Evolutionary conservation across 2,888 invertebrate species (phyloP), one percentile per base, ranked within the genome.

Genomic region (Hoplodrina ambigua): DNA sequence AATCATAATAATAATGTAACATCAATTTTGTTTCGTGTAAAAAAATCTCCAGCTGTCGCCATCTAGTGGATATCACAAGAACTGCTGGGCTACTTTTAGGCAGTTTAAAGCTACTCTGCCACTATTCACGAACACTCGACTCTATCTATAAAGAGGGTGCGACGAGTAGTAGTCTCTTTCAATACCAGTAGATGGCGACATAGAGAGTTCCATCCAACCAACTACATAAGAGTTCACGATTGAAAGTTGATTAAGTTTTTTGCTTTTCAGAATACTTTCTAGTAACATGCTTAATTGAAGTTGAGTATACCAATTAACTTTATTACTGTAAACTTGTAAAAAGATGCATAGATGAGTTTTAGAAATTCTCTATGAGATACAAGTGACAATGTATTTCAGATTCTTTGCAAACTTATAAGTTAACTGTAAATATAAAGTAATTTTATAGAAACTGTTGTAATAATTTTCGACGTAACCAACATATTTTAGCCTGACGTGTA

Each of bases 161-260:
- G n/a, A 33, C 8, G 49, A 60, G 44, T 56, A 53, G 50, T 81
- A 44, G 46, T 72, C 1, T 62, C 6, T 33, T 13, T 17, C 49
- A 57, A 19, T 13, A n/a, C 55, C 66, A 52, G 69, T 67, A 82
- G 80, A 72, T 80, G 80, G 82, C 64, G 61, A 37, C 49, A 19
- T 20, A 55, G 2, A 65, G n/a, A 41, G 53, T 49, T 67, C 4
- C 11, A 17, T 53, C 7, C 6, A 11, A 33, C 19, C 25, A 54
- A 50, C 30, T 41, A 15, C 49, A 6, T 41, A 41, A 37, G n/a
- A 54, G 20, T 46, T 54, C 49, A 20, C 30, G 72, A 55, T 59
- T 76, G 55, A 67, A 73, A 76, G 72, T 62, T 79, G 55, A 50
- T 61, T 49, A 44, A 68, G 56, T 64, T 73, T 61, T 68, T 76